phyloP scores from a whole-genome alignment of 2,797 vertebrate genomes.

The Pygocentrus nattereri region DNA sequence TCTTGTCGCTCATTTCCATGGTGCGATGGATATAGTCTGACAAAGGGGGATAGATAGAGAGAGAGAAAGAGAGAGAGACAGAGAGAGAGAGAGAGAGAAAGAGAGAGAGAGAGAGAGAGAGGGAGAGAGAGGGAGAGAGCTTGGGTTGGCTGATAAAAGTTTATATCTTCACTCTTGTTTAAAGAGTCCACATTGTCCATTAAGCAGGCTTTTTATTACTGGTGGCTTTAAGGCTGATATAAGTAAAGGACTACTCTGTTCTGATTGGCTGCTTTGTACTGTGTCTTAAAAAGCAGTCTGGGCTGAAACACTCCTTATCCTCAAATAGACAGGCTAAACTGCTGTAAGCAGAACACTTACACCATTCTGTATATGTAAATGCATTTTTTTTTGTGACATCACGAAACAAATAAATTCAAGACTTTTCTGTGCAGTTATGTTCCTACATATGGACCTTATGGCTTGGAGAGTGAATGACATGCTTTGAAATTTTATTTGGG shows the following conservation, averaged over 20 bases:
- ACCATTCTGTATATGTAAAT: too few species aligned
- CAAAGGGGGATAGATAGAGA: constrained; percentile 31
- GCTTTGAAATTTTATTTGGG: too few species aligned
- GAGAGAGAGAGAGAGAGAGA: constrained; percentile 47
- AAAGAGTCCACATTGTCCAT: background rate
- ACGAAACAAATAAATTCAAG: too few species aligned
- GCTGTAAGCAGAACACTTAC: too few species aligned
- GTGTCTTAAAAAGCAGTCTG: background rate
- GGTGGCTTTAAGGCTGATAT: background rate
- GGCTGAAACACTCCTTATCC: background rate
- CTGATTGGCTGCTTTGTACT: background rate
- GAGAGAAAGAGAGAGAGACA: constrained; percentile 2
- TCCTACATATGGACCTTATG: too few species aligned
- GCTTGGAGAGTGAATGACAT: too few species aligned
- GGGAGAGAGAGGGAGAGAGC: constrained; percentile 5
- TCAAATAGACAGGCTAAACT: too few species aligned
- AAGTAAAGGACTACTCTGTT: background rate
- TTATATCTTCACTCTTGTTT: constrained; percentile 38
- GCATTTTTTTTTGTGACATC: too few species aligned
- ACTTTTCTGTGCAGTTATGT: too few species aligned
- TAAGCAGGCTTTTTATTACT: background rate
- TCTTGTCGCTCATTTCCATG: constrained; percentile 80
- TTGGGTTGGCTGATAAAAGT: constrained; percentile 7
- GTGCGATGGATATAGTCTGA: constrained; percentile 74
- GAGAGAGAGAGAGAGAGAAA: constrained; percentile 30